phyloP scores from a whole-genome alignment of 2,113 vertebrate genomes.

The Pseudonaja textilis region DNA sequence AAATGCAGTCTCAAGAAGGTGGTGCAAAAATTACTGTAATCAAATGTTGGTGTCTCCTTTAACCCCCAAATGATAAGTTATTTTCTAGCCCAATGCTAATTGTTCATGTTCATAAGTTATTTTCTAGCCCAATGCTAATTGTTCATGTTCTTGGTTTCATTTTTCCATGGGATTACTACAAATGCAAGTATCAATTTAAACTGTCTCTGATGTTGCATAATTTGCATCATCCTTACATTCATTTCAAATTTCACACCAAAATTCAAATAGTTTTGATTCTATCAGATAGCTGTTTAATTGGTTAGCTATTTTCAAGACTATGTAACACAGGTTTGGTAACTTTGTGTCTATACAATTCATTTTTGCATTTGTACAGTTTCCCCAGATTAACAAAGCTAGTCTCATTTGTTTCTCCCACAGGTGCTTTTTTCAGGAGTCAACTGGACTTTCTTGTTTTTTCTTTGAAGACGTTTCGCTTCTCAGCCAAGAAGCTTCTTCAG shows the following conservation, averaged over 20 bases:
- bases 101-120: not conserved
- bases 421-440: too few relatives aligned
- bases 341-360: not conserved
- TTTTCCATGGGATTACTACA: not conserved
- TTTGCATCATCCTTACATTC: not conserved
- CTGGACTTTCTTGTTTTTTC: too few relatives aligned
- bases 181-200: not conserved
- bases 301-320: not conserved
- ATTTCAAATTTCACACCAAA: not conserved
- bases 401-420: not conserved
- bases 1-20: not conserved
- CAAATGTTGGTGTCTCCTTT: not conserved
- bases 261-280: not conserved
- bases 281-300: not conserved
- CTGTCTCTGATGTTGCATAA: not conserved
- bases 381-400: not conserved
- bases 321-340: not conserved
- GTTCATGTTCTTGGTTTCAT: not conserved
- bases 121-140: not conserved
- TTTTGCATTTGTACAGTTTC: not conserved
- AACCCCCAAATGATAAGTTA: not conserved
- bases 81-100: not conserved
- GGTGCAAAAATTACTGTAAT: not conserved
- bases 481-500: too few relatives aligned
- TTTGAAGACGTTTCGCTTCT: too few relatives aligned